Evolutionary conservation across 2,113 vertebrate species (phyloP), one percentile per base, ranked within the genome.

Genomic region (Poeciliopsis turrubarensis): DNA sequence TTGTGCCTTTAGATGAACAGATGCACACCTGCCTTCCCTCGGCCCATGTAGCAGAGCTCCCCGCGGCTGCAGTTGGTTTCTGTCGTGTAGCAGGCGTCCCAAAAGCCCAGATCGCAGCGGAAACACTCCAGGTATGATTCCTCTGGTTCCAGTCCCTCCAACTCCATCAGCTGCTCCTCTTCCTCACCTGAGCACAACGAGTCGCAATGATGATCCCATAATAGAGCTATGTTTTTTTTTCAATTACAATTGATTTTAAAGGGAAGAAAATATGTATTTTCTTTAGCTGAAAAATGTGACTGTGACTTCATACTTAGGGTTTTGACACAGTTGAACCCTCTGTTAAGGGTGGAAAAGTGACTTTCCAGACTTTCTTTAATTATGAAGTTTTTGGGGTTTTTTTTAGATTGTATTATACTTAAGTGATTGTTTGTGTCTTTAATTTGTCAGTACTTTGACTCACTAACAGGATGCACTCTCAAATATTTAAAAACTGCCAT

Each of bases 71-170:
- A 93, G 68, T 80, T 89, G 71, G 82, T 91, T 83, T 85, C 31
- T 3, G 89, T 92, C 29, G 90, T 93, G 39, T 87, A 92, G 70
- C 92, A 93, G 41, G 75, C 71, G 12, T 93, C 91, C 91, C 91
- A 93, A 76, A 93, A 91, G 68, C 91, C 92, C 54, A 93, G 73
- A 64, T 93, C 92, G 69, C 92, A 93, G 1, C 83, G 81, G 60
- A 91, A 93, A 86, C 92, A 93, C 81, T 88, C 51, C 70, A 93
- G 82, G 39, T 31, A 6, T 61, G 73, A 31, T 41, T 73, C 70
- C 26, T 85, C 75, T 10, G 71, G 63, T 51, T 75, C 68, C 10
- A 70, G 64, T 30, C 9, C 68, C 15, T 60, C 71, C 1, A 69
- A 63, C 10, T 85, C 85, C 73, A 78, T 54, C 1, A n/a, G 7